Evolutionary conservation across 2,113 vertebrate genomes (phyloP), one percentile per base, ranked within the genome.

Genomic region (Catharus minimus): DNA sequence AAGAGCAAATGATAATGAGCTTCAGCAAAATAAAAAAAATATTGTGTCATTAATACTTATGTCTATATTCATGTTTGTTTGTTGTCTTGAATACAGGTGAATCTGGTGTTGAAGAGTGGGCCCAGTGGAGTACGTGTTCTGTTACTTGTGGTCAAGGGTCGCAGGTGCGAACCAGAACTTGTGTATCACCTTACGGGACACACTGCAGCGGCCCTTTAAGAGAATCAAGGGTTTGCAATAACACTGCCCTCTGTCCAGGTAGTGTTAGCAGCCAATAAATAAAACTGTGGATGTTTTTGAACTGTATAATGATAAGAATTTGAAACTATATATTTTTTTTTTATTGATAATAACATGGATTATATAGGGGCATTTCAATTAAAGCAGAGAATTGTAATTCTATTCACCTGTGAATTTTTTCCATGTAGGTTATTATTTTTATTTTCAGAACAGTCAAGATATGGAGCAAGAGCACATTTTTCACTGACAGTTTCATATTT

Each of bases 171-270:
- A 99, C 99, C 98, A 99, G 99, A 99, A 98, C 99, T 98, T 99
- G 99, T 98, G 98, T 99, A 98, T 98, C 99, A 98, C 98, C 99
- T 98, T 99, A 99, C 97, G 99, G 99, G 99, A 99, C 99, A 98
- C 99, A 99, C 99, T 99, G 99, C 99, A 99, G 98, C 98, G 99
- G 99, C 98, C 99, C 99, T 98, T 99, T 99, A 99, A 99, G 99
- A 99, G 99, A 99, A 98, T 99, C 99, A 98, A 99, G 99, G 99
- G 98, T 99, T 99, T 99, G 99, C 99, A 99, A 99, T 99, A 99
- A 99, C 99, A 99, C 99, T 99, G 99, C 98, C 98, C 98, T 98
- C 99, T 99, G 99, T 98, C 99, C 99, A 99, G 99, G 99, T 99
- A 99, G 99, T 99, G 99, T 99, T 99, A 99, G 99, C 98, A 98